Evolutionary conservation across 2,888 invertebrate genomes (phyloP).

Genomic region (Shargacucullia verbasci): DNA sequence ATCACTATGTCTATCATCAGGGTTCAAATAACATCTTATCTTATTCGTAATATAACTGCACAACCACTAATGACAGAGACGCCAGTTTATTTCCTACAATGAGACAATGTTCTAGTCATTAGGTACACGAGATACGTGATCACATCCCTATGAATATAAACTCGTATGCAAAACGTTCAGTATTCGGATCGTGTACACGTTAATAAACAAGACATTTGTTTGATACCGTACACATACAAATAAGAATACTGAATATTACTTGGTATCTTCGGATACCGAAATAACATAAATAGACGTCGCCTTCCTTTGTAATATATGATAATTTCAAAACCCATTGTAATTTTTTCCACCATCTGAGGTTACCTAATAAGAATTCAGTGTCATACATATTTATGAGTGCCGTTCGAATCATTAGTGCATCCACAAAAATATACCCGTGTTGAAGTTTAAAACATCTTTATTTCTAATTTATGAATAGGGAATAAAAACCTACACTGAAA

Average conservation of each 20-base stretch:
- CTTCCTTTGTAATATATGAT: constrained; percentile 17
- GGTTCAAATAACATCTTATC: constrained; percentile 37
- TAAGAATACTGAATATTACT: constrained; percentile 45
- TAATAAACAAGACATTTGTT: constrained; percentile 60
- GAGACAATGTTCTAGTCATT: constrained; percentile 42
- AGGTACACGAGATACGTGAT: constrained; percentile 49
- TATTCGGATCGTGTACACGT: constrained; percentile 51
- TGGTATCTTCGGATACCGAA: constrained; percentile 17
- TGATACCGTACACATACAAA: constrained; percentile 54
- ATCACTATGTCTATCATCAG: constrained; percentile 24
- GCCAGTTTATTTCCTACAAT: constrained; percentile 34
- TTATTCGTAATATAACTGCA: constrained; percentile 34
- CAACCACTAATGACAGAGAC: constrained; percentile 35
- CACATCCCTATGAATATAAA: constrained; percentile 48
- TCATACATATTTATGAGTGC: not conserved
- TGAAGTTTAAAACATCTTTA: no score
- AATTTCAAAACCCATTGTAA: constrained; percentile 6
- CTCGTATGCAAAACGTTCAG: constrained; percentile 45
- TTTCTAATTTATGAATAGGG: no score
- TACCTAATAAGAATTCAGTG: not conserved
- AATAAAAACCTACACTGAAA: not conserved
- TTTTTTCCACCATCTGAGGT: not conserved
- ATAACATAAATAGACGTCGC: constrained; percentile 16
- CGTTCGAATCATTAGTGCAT: no score
- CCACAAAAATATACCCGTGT: no score